Evolutionary conservation across 2,113 vertebrate genomes (phyloP).

Genomic region (Bambusicola thoracicus): DNA sequence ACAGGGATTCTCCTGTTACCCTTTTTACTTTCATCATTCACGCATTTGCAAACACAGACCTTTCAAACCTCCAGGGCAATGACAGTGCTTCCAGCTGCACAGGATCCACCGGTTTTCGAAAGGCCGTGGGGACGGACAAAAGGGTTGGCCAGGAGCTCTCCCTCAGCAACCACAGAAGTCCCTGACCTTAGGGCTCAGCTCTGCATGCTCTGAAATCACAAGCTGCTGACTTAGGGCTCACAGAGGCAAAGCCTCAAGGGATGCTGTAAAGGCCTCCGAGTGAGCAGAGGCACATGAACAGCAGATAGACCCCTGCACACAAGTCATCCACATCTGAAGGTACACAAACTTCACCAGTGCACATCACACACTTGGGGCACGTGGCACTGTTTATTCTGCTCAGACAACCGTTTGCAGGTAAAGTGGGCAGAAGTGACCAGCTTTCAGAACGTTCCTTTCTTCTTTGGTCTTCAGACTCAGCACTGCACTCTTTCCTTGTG

Average conservation of each 20-base stretch:
- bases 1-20: conserved; percentile 20
- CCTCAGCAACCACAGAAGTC: neutral
- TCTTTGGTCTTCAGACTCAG: neutral
- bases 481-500: neutral
- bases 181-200: neutral
- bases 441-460: neutral
- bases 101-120: conserved; percentile 32
- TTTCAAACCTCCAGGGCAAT: neutral
- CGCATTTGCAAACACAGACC: neutral
- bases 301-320: neutral
- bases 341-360: neutral
- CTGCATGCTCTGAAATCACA: neutral
- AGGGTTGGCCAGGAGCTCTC: neutral
- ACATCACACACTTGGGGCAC: neutral
- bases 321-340: neutral
- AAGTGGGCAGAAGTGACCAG: fast-evolving
- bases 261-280: neutral
- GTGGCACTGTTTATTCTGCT: neutral
- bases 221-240: neutral
- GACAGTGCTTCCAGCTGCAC: conserved; percentile 40
- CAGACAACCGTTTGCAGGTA: fast-evolving
- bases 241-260: neutral
- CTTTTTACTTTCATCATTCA: conserved; percentile 33
- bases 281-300: neutral
- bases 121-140: neutral